Conservation (phyloP, 2,888 invertebrate species). For the Sminthurides aquaticus region DNA sequence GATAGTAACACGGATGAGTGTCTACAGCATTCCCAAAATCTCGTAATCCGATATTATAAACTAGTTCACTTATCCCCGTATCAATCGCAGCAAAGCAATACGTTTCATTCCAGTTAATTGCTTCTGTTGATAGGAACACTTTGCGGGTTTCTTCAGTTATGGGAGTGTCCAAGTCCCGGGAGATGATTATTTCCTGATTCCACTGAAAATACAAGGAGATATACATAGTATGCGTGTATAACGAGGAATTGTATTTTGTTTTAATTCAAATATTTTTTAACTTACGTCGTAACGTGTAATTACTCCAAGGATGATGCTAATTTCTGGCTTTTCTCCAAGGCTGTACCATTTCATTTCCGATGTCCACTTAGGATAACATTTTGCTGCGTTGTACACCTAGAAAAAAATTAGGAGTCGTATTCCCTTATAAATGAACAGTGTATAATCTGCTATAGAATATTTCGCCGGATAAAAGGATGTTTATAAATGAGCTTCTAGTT, state of each 20-base stretch:
- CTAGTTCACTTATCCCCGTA: neutral
- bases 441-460: too few species aligned
- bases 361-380: neutral
- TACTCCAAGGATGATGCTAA: neutral
- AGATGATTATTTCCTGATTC: constrained; percentile 4
- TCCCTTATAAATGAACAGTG: too few species aligned
- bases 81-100: constrained; percentile 1
- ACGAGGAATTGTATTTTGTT: too few species aligned
- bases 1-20: constrained; percentile 6
- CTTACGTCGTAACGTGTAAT: neutral
- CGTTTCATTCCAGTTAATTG: constrained; percentile 1
- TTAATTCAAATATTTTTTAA: too few species aligned
- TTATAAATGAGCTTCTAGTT: too few species aligned
- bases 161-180: neutral
- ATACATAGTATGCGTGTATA: too few species aligned
- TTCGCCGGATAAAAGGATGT: too few species aligned
- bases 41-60: constrained; percentile 1
- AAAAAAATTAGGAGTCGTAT: too few species aligned
- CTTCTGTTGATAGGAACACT: neutral
- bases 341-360: neutral
- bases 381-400: constrained; percentile 7
- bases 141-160: constrained; percentile 1
- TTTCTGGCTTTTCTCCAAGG: constrained; percentile 1
- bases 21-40: neutral
- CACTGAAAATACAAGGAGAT: neutral